Evolutionary conservation across 2,888 invertebrate species (phyloP).

Genomic region (Hemistola chrysoprasaria): DNA sequence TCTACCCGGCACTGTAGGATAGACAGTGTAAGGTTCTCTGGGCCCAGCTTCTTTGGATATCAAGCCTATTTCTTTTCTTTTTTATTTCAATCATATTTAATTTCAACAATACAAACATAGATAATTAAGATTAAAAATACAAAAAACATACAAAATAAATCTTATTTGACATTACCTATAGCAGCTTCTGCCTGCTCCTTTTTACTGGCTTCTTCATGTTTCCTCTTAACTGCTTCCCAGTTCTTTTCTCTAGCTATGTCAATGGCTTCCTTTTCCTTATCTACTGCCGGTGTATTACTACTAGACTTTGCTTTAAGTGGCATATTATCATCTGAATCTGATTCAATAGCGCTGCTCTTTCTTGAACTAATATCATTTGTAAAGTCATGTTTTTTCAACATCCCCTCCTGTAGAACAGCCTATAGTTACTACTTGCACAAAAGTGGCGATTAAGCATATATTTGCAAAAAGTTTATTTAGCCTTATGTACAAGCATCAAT

Average conservation of each 20-base stretch:
- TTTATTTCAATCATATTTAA: too few relatives aligned
- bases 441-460: too few relatives aligned
- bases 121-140: too few relatives aligned
- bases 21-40: too few relatives aligned
- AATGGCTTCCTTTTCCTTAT: slow-evolving; percentile 77
- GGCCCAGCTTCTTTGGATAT: too few relatives aligned
- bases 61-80: too few relatives aligned
- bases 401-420: slow-evolving; percentile 57
- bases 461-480: too few relatives aligned
- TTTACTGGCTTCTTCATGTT: slow-evolving; percentile 79
- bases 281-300: slow-evolving; percentile 54
- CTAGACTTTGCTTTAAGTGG: slow-evolving; percentile 68
- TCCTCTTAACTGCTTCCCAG: slow-evolving; percentile 79
- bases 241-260: slow-evolving; percentile 79
- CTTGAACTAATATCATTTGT: slow-evolving; percentile 58
- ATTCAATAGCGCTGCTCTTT: slow-evolving; percentile 70
- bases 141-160: too few relatives aligned
- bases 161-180: slow-evolving; percentile 52
- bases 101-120: too few relatives aligned
- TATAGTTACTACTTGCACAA: too few relatives aligned
- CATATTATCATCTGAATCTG: slow-evolving; percentile 74
- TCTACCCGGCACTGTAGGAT: too few relatives aligned
- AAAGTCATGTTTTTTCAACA: slow-evolving; percentile 72
- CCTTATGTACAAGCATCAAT: too few relatives aligned
- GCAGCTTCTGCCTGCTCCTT: slow-evolving; percentile 73